These are phyloP conservation scores for Lophochroa leadbeateri DNA, from an alignment of 2,113 vertebrate species.

Conservation along the genomic window DNA sequence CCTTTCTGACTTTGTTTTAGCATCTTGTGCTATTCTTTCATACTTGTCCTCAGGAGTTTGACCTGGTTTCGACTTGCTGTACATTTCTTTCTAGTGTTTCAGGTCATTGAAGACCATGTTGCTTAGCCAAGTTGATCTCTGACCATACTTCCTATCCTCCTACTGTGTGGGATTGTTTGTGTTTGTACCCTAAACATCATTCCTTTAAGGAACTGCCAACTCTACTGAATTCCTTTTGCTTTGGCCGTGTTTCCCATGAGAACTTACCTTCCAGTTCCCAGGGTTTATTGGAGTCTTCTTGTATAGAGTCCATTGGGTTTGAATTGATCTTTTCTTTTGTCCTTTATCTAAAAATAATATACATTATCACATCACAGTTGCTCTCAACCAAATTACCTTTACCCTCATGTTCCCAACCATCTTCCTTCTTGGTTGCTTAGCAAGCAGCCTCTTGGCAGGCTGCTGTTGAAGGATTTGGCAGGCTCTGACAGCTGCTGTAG, in stretches of 20 bases:
- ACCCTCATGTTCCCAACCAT: not conserved
- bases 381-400: not conserved
- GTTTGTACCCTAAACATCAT: not conserved
- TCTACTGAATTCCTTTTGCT: slow-evolving; percentile 32
- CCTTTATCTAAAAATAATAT: not conserved
- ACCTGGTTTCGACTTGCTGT: slow-evolving; percentile 32
- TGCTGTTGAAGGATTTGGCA: slow-evolving; percentile 42
- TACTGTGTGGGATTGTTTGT: slow-evolving; percentile 30
- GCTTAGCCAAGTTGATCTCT: slow-evolving; percentile 14
- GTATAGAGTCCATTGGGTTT: not conserved
- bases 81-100: slow-evolving; percentile 42
- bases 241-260: slow-evolving; percentile 19
- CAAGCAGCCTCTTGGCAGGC: slow-evolving; percentile 47
- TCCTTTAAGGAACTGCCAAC: slow-evolving; percentile 55
- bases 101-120: not conserved
- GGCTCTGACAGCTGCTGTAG: slow-evolving; percentile 1
- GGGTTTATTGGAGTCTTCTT: not conserved
- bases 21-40: not conserved
- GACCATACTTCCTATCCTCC: slow-evolving; percentile 37
- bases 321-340: not conserved
- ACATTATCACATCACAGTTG: not conserved
- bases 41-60: not conserved
- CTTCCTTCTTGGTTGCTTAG: slow-evolving; percentile 19
- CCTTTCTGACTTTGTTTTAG: not conserved
- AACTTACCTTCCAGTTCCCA: slow-evolving; percentile 23